Evolutionary conservation across 2,113 vertebrate genomes (phyloP), one percentile per base, ranked within the genome.

Genomic region (Atherinomorus stipes): DNA sequence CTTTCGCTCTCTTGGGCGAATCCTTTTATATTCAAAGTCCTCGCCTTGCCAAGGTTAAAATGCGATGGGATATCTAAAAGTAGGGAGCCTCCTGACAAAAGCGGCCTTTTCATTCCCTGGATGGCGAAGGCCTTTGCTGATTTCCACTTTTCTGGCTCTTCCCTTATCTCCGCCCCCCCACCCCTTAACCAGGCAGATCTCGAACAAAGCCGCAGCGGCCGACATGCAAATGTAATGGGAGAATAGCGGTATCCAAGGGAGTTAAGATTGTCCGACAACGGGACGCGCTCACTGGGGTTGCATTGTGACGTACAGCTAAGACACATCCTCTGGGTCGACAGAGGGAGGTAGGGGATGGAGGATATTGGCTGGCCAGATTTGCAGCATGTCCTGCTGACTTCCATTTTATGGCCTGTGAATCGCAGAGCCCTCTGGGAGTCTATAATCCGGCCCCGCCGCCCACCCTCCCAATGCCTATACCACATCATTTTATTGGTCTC

Each of bases 401-500:
- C 86, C 88, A 92, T 94, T 92, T 94, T 87, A 89, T 89, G 81
- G 83, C 54, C 78, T 37, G 84, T 93, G 92, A 94, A 94, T 94
- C 64, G 85, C 78, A 2, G 74, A 81, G 88, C 90, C 92, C 91
- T 89, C 91, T 90, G 91, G 93, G 93, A 94, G 93, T 93, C 92
- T 84, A 81, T 95, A 94, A 95, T 94, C 94, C 89, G 60, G 57
- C 44, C 71, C 64, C 78, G 64, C 59, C 22, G 4, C 65, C 34
- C 68, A 28, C 63, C 21, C 66, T 49, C 67, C 66, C 76, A 37
- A 79, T 61, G 67, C 88, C 81, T 74, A 49, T 34, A 87, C 83
- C 85, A 67, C 86, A 89, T 84, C 81, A 88, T 88, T 88, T 83
- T 86, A 89, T 87, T 86, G 84, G 80, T 64, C 86, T 87, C 84